phyloP scores from a whole-genome alignment of 2,797 vertebrate species.

The Rhadinocentrus ornatus region DNA sequence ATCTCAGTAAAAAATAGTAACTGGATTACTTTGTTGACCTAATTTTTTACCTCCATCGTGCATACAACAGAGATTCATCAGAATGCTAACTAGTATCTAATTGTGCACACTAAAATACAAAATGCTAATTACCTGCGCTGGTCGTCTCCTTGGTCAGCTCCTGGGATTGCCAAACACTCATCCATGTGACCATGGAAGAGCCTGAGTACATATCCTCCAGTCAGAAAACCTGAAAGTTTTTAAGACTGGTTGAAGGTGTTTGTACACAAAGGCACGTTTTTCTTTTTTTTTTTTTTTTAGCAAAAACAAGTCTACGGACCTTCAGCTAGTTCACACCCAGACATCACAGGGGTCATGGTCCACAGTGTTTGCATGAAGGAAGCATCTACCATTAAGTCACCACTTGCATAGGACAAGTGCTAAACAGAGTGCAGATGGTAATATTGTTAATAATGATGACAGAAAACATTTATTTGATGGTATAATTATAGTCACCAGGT shows the following conservation, averaged over 20 bases:
- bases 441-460: slow-evolving; percentile 16
- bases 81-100: neutral
- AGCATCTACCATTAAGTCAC: slow-evolving; percentile 93
- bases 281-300: neutral
- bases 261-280: neutral
- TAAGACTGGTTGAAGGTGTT: neutral
- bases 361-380: slow-evolving; percentile 98
- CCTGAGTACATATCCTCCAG: slow-evolving; percentile 91
- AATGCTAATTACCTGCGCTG: slow-evolving; percentile 85
- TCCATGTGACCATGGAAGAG: slow-evolving; percentile 97
- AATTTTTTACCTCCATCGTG: too few species aligned
- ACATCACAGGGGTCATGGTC: slow-evolving; percentile 97
- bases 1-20: too few species aligned
- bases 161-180: slow-evolving; percentile 91
- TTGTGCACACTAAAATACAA: neutral
- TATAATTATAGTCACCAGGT: slow-evolving; percentile 83
- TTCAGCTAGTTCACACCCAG: slow-evolving; percentile 90
- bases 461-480: neutral
- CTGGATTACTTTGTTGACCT: too few species aligned
- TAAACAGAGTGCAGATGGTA: slow-evolving; percentile 52
- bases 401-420: slow-evolving; percentile 95
- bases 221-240: slow-evolving; percentile 85
- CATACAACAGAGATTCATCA: neutral
- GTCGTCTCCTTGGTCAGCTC: slow-evolving; percentile 91
- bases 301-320: slow-evolving; percentile 71